Evolutionary conservation across 2,888 invertebrate genomes (phyloP).

Genomic region (Saturnia pavonia): DNA sequence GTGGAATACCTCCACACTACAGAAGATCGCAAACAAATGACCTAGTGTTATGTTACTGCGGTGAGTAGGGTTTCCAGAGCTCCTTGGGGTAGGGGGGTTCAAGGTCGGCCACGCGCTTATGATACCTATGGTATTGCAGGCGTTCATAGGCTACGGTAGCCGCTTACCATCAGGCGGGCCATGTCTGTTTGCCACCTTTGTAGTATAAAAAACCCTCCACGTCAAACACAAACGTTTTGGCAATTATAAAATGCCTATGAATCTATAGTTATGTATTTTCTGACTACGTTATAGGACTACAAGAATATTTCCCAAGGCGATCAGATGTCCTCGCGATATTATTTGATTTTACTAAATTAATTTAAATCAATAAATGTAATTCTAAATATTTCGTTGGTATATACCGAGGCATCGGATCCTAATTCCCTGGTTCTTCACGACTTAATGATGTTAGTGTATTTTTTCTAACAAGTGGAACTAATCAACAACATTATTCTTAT

Average conservation of each 20-base stretch:
- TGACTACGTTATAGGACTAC: neutral
- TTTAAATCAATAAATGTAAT: neutral
- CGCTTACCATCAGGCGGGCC: too few species aligned
- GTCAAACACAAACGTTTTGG: neutral
- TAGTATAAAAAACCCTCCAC: too few species aligned
- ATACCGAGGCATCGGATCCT: neutral
- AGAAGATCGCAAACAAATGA: too few species aligned
- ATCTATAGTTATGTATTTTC: neutral
- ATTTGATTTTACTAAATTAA: neutral
- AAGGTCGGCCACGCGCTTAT: too few species aligned
- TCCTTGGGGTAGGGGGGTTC: too few species aligned
- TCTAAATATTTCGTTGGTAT: neutral
- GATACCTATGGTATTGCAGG: too few species aligned
- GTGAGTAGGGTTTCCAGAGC: too few species aligned
- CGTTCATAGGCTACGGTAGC: too few species aligned
- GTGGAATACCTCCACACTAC: too few species aligned
- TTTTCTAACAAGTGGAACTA: neutral
- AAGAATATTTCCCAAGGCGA: neutral
- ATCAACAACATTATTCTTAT: neutral
- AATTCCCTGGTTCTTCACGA: neutral
- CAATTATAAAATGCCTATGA: neutral
- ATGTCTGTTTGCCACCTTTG: too few species aligned
- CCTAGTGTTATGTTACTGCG: too few species aligned
- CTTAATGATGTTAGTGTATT: neutral
- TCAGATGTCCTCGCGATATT: neutral